phyloP scores from a whole-genome alignment of 2,888 invertebrate species.

The Orthosia cruda region DNA sequence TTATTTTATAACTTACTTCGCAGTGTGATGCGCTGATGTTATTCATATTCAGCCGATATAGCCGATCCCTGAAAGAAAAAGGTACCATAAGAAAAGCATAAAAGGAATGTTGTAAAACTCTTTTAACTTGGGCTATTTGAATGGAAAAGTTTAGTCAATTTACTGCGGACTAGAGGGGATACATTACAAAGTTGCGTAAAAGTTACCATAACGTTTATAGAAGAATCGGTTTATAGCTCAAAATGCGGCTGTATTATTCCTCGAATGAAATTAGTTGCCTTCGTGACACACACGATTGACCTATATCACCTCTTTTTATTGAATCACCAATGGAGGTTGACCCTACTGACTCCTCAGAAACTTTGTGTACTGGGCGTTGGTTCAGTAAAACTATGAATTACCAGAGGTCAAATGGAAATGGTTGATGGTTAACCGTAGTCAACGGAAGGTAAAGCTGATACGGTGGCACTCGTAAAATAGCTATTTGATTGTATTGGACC shows the following conservation, averaged over 20 bases:
- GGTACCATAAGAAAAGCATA: slow-evolving; percentile 70
- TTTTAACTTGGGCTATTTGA: slow-evolving; percentile 77
- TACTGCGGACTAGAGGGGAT: slow-evolving; percentile 72
- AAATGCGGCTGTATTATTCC: slow-evolving; percentile 82
- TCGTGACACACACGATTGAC: slow-evolving; percentile 86
- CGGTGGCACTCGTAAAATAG: slow-evolving; percentile 71
- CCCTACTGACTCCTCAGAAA: slow-evolving; percentile 68
- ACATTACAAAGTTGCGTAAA: slow-evolving; percentile 81
- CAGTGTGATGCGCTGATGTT: slow-evolving; percentile 97
- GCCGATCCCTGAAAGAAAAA: slow-evolving; percentile 95
- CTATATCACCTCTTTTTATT: slow-evolving; percentile 82
- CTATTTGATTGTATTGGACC: slow-evolving; percentile 69
- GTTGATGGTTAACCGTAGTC: slow-evolving; percentile 66
- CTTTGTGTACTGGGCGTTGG: slow-evolving; percentile 39
- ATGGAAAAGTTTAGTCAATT: slow-evolving; percentile 75
- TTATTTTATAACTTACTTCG: slow-evolving; percentile 91
- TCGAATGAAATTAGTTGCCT: slow-evolving; percentile 78
- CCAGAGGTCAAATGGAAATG: slow-evolving; percentile 64
- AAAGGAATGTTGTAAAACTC: slow-evolving; percentile 74
- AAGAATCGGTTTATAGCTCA: slow-evolving; percentile 85
- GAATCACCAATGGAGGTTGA: slow-evolving; percentile 73
- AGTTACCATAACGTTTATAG: slow-evolving; percentile 83
- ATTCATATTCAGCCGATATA: slow-evolving; percentile 96
- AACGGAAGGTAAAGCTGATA: slow-evolving; percentile 71
- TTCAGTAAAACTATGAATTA: slow-evolving; percentile 64